phyloP scores from a whole-genome alignment of 2,888 invertebrate species.

The Dryococelus australis region DNA sequence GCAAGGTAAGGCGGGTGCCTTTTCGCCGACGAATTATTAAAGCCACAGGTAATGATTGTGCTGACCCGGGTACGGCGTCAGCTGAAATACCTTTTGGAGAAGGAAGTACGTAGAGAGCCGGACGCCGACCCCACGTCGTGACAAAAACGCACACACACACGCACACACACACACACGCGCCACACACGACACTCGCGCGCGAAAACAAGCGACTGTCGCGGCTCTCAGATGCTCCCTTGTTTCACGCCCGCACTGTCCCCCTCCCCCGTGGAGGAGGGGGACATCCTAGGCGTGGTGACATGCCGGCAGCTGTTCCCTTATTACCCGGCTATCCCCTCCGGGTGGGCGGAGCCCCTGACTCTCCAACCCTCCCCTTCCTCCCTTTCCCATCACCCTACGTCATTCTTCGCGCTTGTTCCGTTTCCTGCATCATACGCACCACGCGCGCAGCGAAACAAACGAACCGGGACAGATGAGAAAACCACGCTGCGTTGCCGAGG shows the following conservation, averaged over 20 bases:
- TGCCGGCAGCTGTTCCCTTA: conserved; percentile 16
- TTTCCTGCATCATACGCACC: background rate
- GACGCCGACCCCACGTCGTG: no score
- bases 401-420: background rate
- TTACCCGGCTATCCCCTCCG: background rate
- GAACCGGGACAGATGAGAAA: no score
- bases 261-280: background rate
- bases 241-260: background rate
- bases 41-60: no score
- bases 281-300: background rate
- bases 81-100: no score
- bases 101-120: no score
- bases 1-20: no score
- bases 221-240: background rate
- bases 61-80: no score
- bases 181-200: background rate
- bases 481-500: no score
- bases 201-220: background rate
- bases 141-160: background rate
- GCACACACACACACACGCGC: background rate
- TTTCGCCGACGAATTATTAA: no score
- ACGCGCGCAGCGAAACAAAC: background rate
- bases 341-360: background rate
- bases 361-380: background rate
- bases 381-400: background rate